These are phyloP conservation scores for Ochropacha duplaris DNA, from an alignment of 2,888 invertebrate species.

Conservation along the genomic window DNA sequence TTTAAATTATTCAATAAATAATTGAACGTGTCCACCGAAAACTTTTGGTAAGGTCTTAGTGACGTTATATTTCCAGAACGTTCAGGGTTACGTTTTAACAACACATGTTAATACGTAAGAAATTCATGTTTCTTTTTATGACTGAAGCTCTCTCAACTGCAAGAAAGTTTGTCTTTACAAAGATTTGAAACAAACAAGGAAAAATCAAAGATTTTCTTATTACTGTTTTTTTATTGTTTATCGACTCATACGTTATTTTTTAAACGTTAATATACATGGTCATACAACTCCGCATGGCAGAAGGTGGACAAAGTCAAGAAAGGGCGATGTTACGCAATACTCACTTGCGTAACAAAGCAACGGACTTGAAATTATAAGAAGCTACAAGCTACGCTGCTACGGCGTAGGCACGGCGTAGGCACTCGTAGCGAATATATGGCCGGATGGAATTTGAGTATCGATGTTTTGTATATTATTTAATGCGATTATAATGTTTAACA, in stretches of 20 bases:
- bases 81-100: background rate
- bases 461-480: too few species aligned
- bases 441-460: background rate
- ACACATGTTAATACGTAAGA: background rate
- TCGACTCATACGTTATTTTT: background rate
- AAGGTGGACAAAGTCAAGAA: constrained; percentile 8
- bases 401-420: constrained; percentile 9
- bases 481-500: too few species aligned
- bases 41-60: background rate
- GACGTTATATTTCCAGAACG: background rate
- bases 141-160: too few species aligned
- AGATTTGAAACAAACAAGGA: too few species aligned
- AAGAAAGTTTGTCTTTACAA: too few species aligned
- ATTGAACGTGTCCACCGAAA: background rate
- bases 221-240: background rate
- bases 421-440: background rate
- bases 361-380: constrained; percentile 6
- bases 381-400: constrained; percentile 9
- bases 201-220: too few species aligned
- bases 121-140: background rate
- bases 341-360: constrained; percentile 8
- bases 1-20: background rate
- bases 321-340: constrained; percentile 9
- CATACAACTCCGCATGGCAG: background rate
- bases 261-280: background rate